Evolutionary conservation across 2,113 vertebrate genomes (phyloP).

Genomic region (Semnornis frantzii): DNA sequence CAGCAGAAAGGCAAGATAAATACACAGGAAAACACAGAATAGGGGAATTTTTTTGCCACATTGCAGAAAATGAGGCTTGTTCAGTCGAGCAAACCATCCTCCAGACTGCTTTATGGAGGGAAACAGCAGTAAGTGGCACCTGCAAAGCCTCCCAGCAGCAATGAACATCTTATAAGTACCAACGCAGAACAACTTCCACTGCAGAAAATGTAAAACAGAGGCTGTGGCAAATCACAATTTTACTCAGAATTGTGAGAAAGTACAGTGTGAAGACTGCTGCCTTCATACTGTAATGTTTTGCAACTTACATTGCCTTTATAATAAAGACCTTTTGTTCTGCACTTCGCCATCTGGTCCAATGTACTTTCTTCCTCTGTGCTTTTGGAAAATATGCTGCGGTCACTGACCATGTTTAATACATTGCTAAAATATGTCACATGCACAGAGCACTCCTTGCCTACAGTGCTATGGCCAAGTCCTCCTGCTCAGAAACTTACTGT

Average conservation of each 20-base stretch:
- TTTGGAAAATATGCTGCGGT: slow-evolving; percentile 70
- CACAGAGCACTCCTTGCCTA: background rate
- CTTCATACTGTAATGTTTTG: background rate
- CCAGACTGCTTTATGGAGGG: background rate
- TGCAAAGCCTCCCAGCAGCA: background rate
- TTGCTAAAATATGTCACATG: slow-evolving; percentile 33
- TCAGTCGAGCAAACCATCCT: background rate
- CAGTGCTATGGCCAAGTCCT: background rate
- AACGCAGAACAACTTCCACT: background rate
- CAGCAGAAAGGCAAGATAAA: slow-evolving; percentile 28
- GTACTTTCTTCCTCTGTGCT: slow-evolving; percentile 45
- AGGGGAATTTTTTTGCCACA: background rate
- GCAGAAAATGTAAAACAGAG: background rate
- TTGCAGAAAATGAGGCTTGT: background rate
- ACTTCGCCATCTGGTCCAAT: slow-evolving; percentile 56
- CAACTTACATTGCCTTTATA: background rate
- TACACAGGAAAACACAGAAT: background rate
- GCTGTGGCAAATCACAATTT: background rate
- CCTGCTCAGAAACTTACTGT: background rate
- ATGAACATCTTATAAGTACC: background rate
- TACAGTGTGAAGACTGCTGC: background rate
- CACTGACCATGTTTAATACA: slow-evolving; percentile 24
- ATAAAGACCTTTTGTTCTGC: slow-evolving; percentile 54
- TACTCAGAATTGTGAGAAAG: background rate
- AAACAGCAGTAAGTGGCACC: background rate